Base-by-base conservation (phyloP, 2,797 vertebrate species). In the Acrocephalus scirpaceus region DNA sequence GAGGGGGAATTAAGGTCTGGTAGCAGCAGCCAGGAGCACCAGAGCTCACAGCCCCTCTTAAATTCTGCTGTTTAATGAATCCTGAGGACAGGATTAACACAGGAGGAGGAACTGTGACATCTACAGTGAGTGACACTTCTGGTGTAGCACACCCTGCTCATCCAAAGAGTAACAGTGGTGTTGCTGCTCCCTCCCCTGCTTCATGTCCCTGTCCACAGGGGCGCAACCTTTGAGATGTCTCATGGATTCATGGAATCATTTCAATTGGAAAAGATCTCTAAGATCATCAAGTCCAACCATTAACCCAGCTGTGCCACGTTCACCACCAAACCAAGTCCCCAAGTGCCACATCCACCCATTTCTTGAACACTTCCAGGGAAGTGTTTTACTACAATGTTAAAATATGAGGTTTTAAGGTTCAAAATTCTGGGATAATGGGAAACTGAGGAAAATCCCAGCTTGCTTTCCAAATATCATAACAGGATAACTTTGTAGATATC, bases 101-200 rank as follows among this genome's bases (percentile, higher is more conserved):
- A 8, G 69, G 45, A 86, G 38, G 51, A 80, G 57, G 40, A 32
- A 15, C 27, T 48, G 65, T 12, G 69, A 42, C 38, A 57, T 47
- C 47, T n/a, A 1, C 11, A 4, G 26, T 6, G 32, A 38, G 27
- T 9, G 32, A 36, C 34, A 32, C 25, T 12, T 0, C 5, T 10
- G 73, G 11, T 18, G 36, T 5, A 42, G 16, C 64, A 69, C 64
- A 16, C 16, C n/a, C 67, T 48, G 58, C 85, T 19, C 50, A 50
- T 12, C 44, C 92, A 56, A 25, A 40, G 32, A 50, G 27, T 4
- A 6, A 13, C 38, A 23, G n/a, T 5, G 47, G 6, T 11, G 23
- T 19, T 19, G 19, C 72, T 53, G 47, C n/a, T 86, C n/a, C 71
- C 40, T 60, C 45, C n/a, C 57, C 60, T 61, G 32, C 66, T 66